Conservation (phyloP, 2,888 invertebrate genomes). For the Hymenopus coronatus region DNA sequence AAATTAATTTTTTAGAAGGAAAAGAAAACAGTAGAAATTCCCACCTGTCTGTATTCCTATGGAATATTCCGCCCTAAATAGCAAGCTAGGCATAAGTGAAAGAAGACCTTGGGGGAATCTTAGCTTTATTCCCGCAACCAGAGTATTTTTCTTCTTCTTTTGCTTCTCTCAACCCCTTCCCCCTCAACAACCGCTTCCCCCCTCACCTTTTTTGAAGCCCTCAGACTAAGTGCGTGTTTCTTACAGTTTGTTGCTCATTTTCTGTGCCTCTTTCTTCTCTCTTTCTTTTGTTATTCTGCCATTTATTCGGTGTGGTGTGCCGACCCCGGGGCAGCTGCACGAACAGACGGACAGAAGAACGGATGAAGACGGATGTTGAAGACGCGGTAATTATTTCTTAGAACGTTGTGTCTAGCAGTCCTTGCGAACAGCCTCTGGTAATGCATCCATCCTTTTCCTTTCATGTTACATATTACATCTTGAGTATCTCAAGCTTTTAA, state of each 20-base stretch:
- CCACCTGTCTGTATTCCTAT: not conserved
- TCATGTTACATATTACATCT: not conserved
- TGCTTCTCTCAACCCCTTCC: not conserved
- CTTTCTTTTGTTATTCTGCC: not conserved
- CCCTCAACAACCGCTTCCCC: not conserved
- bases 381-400: conserved; percentile 9
- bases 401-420: not conserved
- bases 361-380: not conserved
- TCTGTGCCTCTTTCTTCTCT: not conserved
- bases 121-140: not conserved
- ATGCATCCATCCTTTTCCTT: not conserved
- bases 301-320: not conserved
- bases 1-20: not conserved
- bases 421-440: not conserved
- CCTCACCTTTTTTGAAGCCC: not conserved
- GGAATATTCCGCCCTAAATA: not conserved
- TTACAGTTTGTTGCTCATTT: not conserved
- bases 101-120: not conserved
- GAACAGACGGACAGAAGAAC: not conserved
- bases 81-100: not conserved
- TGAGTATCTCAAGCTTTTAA: not conserved
- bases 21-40: not conserved
- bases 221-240: not conserved
- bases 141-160: not conserved
- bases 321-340: not conserved